Base-by-base conservation (phyloP, 2,113 vertebrate genomes). In the Triplophysa rosa region DNA sequence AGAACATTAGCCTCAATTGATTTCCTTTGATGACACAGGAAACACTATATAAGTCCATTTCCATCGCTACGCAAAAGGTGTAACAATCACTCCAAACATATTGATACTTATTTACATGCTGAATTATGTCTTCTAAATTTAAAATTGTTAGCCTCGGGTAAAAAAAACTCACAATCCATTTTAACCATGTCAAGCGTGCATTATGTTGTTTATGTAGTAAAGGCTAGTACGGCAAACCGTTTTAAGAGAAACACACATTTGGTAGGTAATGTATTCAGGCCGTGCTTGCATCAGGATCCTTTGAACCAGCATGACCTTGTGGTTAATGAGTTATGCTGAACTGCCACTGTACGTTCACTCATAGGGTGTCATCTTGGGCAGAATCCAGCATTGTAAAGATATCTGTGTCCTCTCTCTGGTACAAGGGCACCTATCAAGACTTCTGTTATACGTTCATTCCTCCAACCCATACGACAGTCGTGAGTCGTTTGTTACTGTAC, bases 1-100 rank as follows among this genome's bases (percentile, higher is more conserved):
- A 37, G 42, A 54, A 62, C 42, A 67, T 83, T 61, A 45, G 40
- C 17, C 82, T 74, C 56, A 26, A 74, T 84, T 85, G 82, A 90
- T 88, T 91, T 87, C 83, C 83, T 77, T 71, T 81, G 79, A 84
- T 84, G 83, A 84, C 80, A 82, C 76, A 78, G 81, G 82, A 80
- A 77, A 81, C 80, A 65, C 84, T 88, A 89, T 88, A 89, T 91
- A 86, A 89, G 89, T 90, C 87, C 88, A 82, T 77, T 72, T 78
- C 74, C 67, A 84, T 77, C 47, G 72, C 56, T 26, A 69, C 77
- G 65, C 84, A 71, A 77, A 74, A 45, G 17, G 21, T 42, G 13
- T 86, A 87, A 84, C 83, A 81, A 79, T 88, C 81, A 45, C 67
- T 2, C 84, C 82, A 87, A 88, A 86, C 47, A 88, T 84, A 86